Conservation (phyloP, 2,113 vertebrate genomes). For the Mola mola region DNA sequence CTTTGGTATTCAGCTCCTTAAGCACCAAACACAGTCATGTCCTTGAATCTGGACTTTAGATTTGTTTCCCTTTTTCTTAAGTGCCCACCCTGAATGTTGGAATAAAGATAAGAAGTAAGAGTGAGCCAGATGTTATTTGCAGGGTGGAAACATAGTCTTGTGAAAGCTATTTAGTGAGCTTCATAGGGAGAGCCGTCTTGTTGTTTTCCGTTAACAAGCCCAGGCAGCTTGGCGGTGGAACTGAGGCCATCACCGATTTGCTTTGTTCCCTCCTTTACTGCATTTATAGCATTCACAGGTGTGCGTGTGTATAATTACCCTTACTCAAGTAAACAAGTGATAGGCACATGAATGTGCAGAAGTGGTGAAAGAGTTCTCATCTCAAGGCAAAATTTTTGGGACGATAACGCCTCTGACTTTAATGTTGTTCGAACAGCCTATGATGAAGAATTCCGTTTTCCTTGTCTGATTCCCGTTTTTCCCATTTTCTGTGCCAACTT, state of each 20-base stretch:
- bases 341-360: constrained; percentile 41
- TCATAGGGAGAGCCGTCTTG: constrained; percentile 62
- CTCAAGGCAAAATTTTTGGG: constrained; percentile 12
- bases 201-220: constrained; percentile 76
- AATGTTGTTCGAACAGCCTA: constrained; percentile 7
- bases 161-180: constrained; percentile 64
- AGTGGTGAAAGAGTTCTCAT: constrained; percentile 16
- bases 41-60: constrained; percentile 15
- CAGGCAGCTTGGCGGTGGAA: constrained; percentile 68
- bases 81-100: constrained; percentile 59
- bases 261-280: constrained; percentile 34
- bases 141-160: constrained; percentile 33
- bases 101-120: constrained; percentile 47
- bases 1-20: constrained; percentile 20
- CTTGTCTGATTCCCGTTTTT: neutral
- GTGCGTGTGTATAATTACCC: constrained; percentile 31
- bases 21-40: constrained; percentile 3
- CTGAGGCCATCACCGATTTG: constrained; percentile 51
- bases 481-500: constrained; percentile 24
- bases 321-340: constrained; percentile 61
- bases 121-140: constrained; percentile 62
- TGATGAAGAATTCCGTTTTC: constrained; percentile 33
- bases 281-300: constrained; percentile 71
- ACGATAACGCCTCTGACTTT: neutral
- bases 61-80: too few species aligned